Evolutionary conservation across 2,888 invertebrate genomes (phyloP), one percentile per base, ranked within the genome.

Genomic region (Balanococcus diminutus): DNA sequence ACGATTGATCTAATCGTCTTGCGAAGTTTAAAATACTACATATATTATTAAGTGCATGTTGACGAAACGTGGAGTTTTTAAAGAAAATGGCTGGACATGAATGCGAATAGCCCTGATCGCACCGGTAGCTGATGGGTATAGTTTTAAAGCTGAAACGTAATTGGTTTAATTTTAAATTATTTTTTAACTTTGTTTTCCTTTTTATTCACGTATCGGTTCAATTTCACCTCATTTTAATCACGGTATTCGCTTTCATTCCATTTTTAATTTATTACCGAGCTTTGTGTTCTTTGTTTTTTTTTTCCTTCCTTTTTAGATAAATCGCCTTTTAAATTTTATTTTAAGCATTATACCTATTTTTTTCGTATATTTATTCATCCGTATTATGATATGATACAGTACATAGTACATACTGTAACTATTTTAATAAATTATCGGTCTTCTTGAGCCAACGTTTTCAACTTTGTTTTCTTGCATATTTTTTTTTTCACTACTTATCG

Each of bases 271-370:
- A n/a, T n/a, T 56, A 19, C 61, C 61, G 11, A 61, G 25, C 25
- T 0, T 56, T 2, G 22, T 61, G 61, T 25, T 61, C 61, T 14
- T n/a, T 61, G 61, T 61, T 16, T 14, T n/a, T 61, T 22, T 61
- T 16, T 61, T n/a, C 51, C 16, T 51, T 51, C 51, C 51, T 9
- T 42, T 42, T 42, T 42, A n/a, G n/a, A 51, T 14, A 6, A n/a
- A 51, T n/a, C 16, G 51, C 51, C 16, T 51, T 51, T 51, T n/a
- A n/a, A 3, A 67, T 28, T 67, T 67, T 25, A 67, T 67, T 22
- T 22, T 67, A 67, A 67, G 67, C 22, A 67, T 67, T 67, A 67
- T 75, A 75, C n/a, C n/a, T n/a, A n/a, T n/a, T 67, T 67, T 75
- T 72, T n/a, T 75, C 28, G 14, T 61, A 2, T 61, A 61, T 61